A percentile compares a stretch with the other conserved stretches of the same genome.
These are phyloP conservation scores for Apotomis turbidana DNA, from an alignment of 2,888 invertebrate species.

Conservation along the genomic window DNA sequence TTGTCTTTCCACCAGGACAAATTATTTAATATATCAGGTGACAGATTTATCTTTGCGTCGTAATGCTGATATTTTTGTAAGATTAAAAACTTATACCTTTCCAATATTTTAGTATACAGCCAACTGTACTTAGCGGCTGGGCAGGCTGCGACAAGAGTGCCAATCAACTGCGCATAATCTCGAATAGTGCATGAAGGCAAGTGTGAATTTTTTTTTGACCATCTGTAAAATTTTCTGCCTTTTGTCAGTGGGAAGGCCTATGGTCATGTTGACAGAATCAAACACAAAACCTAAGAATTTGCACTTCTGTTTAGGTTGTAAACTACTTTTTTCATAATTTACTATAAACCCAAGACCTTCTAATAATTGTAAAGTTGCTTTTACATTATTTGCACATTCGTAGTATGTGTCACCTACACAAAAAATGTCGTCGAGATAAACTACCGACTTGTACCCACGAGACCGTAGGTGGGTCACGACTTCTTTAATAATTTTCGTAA, in stretches of 20 bases:
- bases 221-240: background rate
- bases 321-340: background rate
- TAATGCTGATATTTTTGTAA: no score
- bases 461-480: background rate
- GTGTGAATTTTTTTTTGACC: no score
- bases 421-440: background rate
- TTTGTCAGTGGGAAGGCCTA: background rate
- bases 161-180: no score
- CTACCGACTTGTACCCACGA: background rate
- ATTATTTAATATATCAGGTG: background rate
- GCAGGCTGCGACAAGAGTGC: no score
- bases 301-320: background rate
- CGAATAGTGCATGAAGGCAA: no score
- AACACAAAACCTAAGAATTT: background rate
- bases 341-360: background rate
- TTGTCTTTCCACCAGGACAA: slow-evolving; percentile 12
- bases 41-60: no score
- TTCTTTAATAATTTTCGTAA: slow-evolving; percentile 3
- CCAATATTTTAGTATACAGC: no score
- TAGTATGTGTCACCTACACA: background rate
- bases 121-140: no score
- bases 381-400: background rate
- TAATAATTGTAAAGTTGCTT: background rate
- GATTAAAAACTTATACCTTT: no score
- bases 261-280: background rate